These are phyloP conservation scores for Micropoecilia bifurca DNA, from an alignment of 2,797 vertebrate genomes.

Conservation along the genomic window DNA sequence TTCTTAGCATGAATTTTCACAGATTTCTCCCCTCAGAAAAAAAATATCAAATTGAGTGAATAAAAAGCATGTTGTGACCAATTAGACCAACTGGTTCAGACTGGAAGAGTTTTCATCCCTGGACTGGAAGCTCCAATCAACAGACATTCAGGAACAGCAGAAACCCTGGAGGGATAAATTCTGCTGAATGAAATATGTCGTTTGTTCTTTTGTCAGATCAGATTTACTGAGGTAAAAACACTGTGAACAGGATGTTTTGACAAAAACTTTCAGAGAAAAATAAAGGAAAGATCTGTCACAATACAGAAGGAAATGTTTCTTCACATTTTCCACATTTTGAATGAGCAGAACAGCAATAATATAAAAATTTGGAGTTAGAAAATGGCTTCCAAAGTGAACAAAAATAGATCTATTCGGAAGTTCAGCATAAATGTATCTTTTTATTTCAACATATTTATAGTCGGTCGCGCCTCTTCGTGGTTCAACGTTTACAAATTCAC, in stretches of 20 bases:
- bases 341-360: neutral
- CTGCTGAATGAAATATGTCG: constrained; percentile 25
- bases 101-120: constrained; percentile 42
- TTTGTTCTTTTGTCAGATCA: constrained; percentile 2
- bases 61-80: constrained; percentile 63
- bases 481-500: neutral
- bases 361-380: neutral
- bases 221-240: neutral
- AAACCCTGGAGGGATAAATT: constrained; percentile 21
- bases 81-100: constrained; percentile 58
- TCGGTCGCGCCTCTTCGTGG: neutral
- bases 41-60: constrained; percentile 11
- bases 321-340: neutral
- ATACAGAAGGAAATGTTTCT: neutral
- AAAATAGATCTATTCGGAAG: neutral
- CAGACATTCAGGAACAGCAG: constrained; percentile 29
- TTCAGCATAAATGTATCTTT: neutral
- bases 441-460: neutral
- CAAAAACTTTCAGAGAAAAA: neutral
- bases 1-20: constrained; percentile 60
- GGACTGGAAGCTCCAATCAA: constrained; percentile 49
- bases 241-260: neutral
- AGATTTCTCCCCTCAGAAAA: constrained; percentile 28
- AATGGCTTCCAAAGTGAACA: neutral
- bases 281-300: neutral